A percentile compares a stretch with the other conserved stretches of the same genome.
phyloP scores from a whole-genome alignment of 23 tunicate genomes.

The Botrylloides violaceus region DNA sequence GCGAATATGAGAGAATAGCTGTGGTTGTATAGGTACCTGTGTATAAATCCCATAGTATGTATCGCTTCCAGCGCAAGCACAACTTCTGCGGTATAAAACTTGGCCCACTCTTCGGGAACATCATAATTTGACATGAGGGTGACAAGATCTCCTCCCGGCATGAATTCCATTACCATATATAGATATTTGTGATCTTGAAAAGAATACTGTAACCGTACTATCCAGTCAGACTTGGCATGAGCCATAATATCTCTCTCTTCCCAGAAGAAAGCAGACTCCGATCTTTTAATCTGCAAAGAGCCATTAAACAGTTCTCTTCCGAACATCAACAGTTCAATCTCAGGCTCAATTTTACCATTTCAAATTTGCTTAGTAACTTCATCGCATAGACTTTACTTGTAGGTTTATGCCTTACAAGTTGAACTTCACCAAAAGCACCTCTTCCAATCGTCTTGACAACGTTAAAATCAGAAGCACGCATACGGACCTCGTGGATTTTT shows the following conservation, averaged over 20 bases:
- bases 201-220: constrained; percentile 78
- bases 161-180: constrained; percentile 97
- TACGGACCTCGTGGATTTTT: constrained; percentile 43
- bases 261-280: constrained; percentile 99
- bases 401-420: constrained; percentile 80
- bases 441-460: constrained; percentile 90
- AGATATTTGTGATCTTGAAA: constrained; percentile 86
- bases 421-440: constrained; percentile 97
- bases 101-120: constrained; percentile 89
- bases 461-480: constrained; percentile 66
- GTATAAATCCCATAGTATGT: constrained; percentile 89
- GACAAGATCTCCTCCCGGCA: constrained; percentile 98
- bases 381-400: constrained; percentile 82
- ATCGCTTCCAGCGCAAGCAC: constrained; percentile 91
- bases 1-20: not conserved
- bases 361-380: constrained; percentile 87
- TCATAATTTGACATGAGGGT: constrained; percentile 89
- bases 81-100: constrained; percentile 89
- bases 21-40: constrained; percentile 32
- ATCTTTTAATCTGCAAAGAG: constrained; percentile 67
- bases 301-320: too few species aligned
- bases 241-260: constrained; percentile 99
- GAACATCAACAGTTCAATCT: too few species aligned
- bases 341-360: constrained; percentile 67
- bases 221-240: constrained; percentile 78